These are phyloP conservation scores for Xenops minutus DNA, from an alignment of 2,797 vertebrate species.

Conservation along the genomic window DNA sequence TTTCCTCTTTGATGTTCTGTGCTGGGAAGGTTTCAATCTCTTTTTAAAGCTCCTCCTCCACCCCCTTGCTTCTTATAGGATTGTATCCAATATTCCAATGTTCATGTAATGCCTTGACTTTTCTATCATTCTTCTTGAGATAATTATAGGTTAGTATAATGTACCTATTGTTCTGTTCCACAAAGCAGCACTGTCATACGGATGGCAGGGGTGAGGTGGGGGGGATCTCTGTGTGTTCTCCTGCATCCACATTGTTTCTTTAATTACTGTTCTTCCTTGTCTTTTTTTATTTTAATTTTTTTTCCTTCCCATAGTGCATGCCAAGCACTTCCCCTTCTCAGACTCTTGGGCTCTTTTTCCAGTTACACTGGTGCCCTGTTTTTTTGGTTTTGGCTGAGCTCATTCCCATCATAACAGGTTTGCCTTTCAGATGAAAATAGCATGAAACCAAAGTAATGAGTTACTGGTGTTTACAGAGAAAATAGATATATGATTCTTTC, in stretches of 20 bases:
- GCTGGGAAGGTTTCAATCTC: slow-evolving; percentile 55
- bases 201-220: slow-evolving; percentile 18
- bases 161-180: slow-evolving; percentile 76
- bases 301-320: neutral
- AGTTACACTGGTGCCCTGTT: neutral
- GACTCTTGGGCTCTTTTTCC: neutral
- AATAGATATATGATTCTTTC: neutral
- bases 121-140: slow-evolving; percentile 71
- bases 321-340: neutral
- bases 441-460: neutral
- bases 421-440: slow-evolving; percentile 14
- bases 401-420: neutral
- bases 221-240: slow-evolving; percentile 61
- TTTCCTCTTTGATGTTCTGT: slow-evolving; percentile 58
- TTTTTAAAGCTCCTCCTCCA: slow-evolving; percentile 49
- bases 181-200: slow-evolving; percentile 72
- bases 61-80: slow-evolving; percentile 60
- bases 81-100: slow-evolving; percentile 67
- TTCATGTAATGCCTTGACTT: slow-evolving; percentile 73
- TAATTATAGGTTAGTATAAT: slow-evolving; percentile 79
- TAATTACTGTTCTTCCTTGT: slow-evolving; percentile 43
- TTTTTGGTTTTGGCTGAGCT: neutral
- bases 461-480: neutral
- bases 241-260: slow-evolving; percentile 40
- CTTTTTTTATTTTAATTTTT: neutral